Conservation (phyloP, 2,888 invertebrate genomes). For the Hirudinaria manillensis region DNA sequence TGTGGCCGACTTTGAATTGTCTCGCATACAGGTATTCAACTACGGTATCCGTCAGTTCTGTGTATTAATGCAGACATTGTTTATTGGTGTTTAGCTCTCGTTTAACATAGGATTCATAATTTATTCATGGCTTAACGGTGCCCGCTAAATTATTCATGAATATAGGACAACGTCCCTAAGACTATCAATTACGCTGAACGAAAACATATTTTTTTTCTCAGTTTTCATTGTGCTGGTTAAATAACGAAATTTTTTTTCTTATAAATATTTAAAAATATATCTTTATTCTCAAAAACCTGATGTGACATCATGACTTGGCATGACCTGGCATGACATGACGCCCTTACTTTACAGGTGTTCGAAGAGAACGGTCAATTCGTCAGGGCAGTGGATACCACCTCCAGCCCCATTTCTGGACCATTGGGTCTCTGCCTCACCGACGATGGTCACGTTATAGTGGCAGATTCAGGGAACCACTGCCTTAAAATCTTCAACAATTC, state of each 20-base stretch:
- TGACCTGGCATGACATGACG: too few species aligned
- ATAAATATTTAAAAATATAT: too few species aligned
- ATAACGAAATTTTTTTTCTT: too few species aligned
- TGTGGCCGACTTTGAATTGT: constrained; percentile 21
- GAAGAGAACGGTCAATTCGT: constrained; percentile 8
- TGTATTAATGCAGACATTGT: not conserved
- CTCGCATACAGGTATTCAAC: constrained; percentile 19
- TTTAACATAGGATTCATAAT: not conserved
- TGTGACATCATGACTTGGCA: too few species aligned
- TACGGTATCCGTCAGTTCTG: not conserved
- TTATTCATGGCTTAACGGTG: too few species aligned
- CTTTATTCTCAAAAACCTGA: too few species aligned
- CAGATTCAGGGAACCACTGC: constrained; percentile 28
- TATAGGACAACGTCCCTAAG: too few species aligned
- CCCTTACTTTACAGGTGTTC: too few species aligned
- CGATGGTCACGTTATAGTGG: constrained; percentile 19
- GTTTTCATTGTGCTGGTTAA: too few species aligned
- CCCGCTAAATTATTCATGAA: too few species aligned
- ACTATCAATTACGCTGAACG: too few species aligned
- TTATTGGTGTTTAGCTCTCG: not conserved
- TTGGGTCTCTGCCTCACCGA: constrained; percentile 21
- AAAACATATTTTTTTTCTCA: too few species aligned
- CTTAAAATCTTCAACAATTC: constrained; percentile 19
- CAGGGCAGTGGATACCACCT: not conserved
- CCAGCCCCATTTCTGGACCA: constrained; percentile 11